A percentile compares a stretch with the other conserved stretches of the same genome.
Evolutionary conservation across 2,797 vertebrate genomes (phyloP).

Genomic region (Scarus forsteni): DNA sequence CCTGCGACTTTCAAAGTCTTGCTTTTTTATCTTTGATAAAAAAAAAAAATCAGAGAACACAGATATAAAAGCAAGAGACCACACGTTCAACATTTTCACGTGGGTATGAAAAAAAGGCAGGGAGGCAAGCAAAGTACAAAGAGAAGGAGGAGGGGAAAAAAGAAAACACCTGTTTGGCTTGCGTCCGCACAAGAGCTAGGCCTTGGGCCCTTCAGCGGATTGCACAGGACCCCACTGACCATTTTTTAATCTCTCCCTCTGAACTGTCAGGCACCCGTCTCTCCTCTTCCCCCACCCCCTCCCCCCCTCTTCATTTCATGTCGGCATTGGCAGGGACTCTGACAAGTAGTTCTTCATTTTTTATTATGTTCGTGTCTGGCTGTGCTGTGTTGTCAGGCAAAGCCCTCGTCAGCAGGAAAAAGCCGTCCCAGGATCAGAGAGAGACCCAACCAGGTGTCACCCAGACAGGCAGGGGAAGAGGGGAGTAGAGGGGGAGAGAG

Average conservation of each 20-base stretch:
- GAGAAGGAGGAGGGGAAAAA: constrained; percentile 74
- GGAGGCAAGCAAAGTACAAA: constrained; percentile 74
- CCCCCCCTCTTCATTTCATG: constrained; percentile 85
- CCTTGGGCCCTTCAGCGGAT: constrained; percentile 80
- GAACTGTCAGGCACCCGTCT: constrained; percentile 77
- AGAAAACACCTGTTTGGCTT: constrained; percentile 92
- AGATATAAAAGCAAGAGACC: constrained; percentile 53
- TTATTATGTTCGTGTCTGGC: constrained; percentile 96
- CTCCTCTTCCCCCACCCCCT: constrained; percentile 59
- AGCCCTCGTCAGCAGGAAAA: constrained; percentile 92
- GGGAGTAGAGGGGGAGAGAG: neutral
- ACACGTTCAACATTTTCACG: constrained; percentile 71
- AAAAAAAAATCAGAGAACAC: constrained; percentile 20
- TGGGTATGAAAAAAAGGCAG: constrained; percentile 58
- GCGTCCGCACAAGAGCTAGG: constrained; percentile 63
- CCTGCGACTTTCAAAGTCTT: constrained; percentile 48
- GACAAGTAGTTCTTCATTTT: constrained; percentile 98
- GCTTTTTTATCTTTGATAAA: constrained; percentile 53
- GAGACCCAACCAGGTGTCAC: constrained; percentile 98
- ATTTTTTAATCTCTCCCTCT: constrained; percentile 81
- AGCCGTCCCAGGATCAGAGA: constrained; percentile 93
- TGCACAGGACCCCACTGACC: constrained; percentile 81
- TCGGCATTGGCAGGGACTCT: constrained; percentile 92
- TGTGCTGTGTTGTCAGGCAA: constrained; percentile 92
- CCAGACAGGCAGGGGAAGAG: constrained; percentile 82